Evolutionary conservation across 2,888 invertebrate species (phyloP).

Genomic region (Uropetala carovei): DNA sequence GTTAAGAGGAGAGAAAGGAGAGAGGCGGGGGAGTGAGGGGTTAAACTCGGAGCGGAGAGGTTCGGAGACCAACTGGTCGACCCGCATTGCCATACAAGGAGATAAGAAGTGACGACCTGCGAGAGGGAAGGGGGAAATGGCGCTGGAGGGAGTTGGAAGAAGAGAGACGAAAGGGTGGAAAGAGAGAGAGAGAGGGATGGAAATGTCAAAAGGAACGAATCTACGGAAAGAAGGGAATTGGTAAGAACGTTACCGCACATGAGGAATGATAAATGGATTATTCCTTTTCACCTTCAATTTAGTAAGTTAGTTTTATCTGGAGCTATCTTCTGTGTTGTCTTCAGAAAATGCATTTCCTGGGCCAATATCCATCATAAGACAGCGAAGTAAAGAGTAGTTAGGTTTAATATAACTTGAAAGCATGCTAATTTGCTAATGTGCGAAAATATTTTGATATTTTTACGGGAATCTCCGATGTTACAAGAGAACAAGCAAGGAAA

Average conservation of each 20-base stretch:
- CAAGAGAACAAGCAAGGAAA: too few relatives aligned
- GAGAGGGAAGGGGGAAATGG: conserved; percentile 16
- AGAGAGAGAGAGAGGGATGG: background rate
- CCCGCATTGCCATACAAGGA: conserved; percentile 59
- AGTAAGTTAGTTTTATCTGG: too few relatives aligned
- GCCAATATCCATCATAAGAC: too few relatives aligned
- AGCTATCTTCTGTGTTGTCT: too few relatives aligned
- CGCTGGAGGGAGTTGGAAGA: background rate
- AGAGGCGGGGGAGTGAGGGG: background rate
- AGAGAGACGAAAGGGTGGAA: conserved; percentile 29
- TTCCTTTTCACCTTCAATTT: too few relatives aligned
- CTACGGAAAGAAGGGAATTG: background rate
- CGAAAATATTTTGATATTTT: too few relatives aligned
- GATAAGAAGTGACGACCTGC: conserved; percentile 46
- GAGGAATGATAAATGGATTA: too few relatives aligned
- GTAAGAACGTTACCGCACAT: background rate
- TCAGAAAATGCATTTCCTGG: too few relatives aligned
- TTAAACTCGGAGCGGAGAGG: background rate
- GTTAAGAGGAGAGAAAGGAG: background rate
- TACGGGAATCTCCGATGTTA: too few relatives aligned
- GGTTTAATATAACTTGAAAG: too few relatives aligned
- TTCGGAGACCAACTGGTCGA: background rate
- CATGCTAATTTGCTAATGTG: too few relatives aligned
- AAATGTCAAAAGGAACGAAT: background rate
- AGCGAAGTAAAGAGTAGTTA: too few relatives aligned